A percentile compares a stretch with the other conserved stretches of the same genome.
Conservation (phyloP, 2,888 invertebrate genomes). For the Pinctada fucata region DNA sequence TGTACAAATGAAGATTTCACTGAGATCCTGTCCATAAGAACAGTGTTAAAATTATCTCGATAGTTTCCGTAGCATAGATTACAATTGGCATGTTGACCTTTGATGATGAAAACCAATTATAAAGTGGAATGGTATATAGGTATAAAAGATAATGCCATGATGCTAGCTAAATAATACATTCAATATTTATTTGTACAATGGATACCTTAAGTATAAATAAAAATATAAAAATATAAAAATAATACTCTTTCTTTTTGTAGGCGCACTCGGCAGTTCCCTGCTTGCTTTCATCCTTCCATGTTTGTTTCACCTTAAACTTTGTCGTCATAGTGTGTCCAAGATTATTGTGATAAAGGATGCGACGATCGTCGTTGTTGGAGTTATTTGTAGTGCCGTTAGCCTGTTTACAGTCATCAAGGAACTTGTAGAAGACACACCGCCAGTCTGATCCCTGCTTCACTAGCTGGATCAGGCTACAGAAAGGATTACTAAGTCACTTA, state of each 20-base stretch:
- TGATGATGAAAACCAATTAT: too few relatives aligned
- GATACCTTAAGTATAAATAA: too few relatives aligned
- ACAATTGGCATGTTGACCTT: too few relatives aligned
- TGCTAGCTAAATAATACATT: not conserved
- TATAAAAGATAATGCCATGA: too few relatives aligned
- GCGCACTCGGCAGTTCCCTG: slow-evolving; percentile 72
- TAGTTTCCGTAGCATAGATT: too few relatives aligned
- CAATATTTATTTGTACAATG: not conserved
- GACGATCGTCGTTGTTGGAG: slow-evolving; percentile 64
- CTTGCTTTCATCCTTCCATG: slow-evolving; percentile 74
- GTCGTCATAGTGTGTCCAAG: slow-evolving; percentile 52
- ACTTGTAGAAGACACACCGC: slow-evolving; percentile 44
- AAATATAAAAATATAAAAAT: not conserved
- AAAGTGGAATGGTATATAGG: too few relatives aligned
- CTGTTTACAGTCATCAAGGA: slow-evolving; percentile 55
- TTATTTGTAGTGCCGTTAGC: slow-evolving; percentile 60
- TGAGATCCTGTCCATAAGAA: too few relatives aligned
- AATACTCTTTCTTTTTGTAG: slow-evolving; percentile 52
- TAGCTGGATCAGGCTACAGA: too few relatives aligned
- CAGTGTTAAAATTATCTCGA: too few relatives aligned
- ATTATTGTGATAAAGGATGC: slow-evolving; percentile 62
- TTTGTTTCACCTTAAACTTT: slow-evolving; percentile 68
- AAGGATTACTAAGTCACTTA: too few relatives aligned
- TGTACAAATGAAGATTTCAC: too few relatives aligned
- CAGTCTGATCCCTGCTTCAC: too few relatives aligned